Evolutionary conservation across 2,888 invertebrate genomes (phyloP).

Genomic region (Aspidiotus destructor): DNA sequence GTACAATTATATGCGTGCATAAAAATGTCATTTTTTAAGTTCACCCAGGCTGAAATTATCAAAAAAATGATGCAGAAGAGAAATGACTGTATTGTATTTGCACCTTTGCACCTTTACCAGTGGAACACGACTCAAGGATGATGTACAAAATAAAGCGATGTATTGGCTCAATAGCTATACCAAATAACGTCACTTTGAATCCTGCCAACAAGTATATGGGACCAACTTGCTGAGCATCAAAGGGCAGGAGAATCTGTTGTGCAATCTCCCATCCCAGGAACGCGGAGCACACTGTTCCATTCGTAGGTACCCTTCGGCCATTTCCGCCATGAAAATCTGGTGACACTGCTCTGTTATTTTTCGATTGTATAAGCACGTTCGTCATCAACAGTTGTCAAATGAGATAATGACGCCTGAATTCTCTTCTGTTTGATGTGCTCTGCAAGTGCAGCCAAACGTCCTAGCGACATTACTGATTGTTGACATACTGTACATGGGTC

Average conservation of each 20-base stretch:
- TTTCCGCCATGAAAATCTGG: not conserved
- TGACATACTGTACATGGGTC: too few species aligned
- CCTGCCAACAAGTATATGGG: slow-evolving; percentile 8
- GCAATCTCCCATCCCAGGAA: not conserved
- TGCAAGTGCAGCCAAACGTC: too few species aligned
- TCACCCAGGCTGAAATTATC: not conserved
- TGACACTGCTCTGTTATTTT: not conserved
- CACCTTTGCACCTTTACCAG: not conserved
- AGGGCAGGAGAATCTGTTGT: not conserved
- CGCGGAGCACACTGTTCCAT: not conserved
- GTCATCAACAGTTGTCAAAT: not conserved
- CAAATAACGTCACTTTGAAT: not conserved
- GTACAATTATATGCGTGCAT: slow-evolving; percentile 7
- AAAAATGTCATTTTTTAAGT: too few species aligned
- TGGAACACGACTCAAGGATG: not conserved
- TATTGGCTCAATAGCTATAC: not conserved
- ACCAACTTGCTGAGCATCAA: too few species aligned
- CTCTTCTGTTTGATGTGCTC: not conserved
- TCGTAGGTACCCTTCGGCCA: too few species aligned
- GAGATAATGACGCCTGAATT: not conserved
- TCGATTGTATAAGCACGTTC: slow-evolving; percentile 1
- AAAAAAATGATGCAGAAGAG: not conserved
- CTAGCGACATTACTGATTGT: too few species aligned
- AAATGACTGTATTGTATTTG: slow-evolving; percentile 3
- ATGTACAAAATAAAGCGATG: not conserved